Evolutionary conservation across 2,113 vertebrate genomes (phyloP).

Genomic region (Atlantisia rogersi): DNA sequence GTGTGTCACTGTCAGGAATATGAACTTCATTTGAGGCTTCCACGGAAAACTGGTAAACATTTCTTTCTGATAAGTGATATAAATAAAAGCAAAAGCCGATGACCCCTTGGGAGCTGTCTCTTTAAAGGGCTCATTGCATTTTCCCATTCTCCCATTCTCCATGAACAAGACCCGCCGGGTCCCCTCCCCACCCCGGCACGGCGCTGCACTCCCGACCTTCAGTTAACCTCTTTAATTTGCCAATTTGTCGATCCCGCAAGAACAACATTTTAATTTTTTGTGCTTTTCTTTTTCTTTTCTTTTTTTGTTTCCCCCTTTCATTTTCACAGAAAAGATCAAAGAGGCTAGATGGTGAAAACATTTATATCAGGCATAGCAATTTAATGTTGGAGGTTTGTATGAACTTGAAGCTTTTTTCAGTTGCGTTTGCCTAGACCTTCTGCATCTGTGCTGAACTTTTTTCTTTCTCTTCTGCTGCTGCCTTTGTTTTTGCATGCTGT

Average conservation of each 20-base stretch:
- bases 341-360: conserved; percentile 99
- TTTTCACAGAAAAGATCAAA: conserved; percentile 98
- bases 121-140: conserved; percentile 68
- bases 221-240: conserved; percentile 77
- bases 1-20: fast-evolving
- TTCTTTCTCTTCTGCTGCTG: conserved; percentile 67
- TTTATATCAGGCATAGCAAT: conserved; percentile 99
- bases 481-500: conserved; percentile 76
- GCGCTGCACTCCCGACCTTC: conserved; percentile 65
- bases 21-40: neutral
- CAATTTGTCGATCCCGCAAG: conserved; percentile 73
- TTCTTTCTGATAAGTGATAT: neutral
- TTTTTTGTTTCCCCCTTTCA: conserved; percentile 74
- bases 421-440: conserved; percentile 74
- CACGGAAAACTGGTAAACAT: neutral
- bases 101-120: conserved; percentile 71
- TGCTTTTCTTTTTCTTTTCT: conserved; percentile 75
- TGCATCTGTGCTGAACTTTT: conserved; percentile 62
- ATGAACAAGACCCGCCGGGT: conserved; percentile 46
- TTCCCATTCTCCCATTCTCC: conserved; percentile 54
- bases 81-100: neutral
- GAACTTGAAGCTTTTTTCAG: conserved; percentile 80
- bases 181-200: conserved; percentile 55
- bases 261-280: conserved; percentile 83
- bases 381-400: conserved; percentile 99